A percentile compares a stretch with the other conserved stretches of the same genome.
Conservation (phyloP, 2,888 invertebrate species). For the Sicus ferrugineus region DNA sequence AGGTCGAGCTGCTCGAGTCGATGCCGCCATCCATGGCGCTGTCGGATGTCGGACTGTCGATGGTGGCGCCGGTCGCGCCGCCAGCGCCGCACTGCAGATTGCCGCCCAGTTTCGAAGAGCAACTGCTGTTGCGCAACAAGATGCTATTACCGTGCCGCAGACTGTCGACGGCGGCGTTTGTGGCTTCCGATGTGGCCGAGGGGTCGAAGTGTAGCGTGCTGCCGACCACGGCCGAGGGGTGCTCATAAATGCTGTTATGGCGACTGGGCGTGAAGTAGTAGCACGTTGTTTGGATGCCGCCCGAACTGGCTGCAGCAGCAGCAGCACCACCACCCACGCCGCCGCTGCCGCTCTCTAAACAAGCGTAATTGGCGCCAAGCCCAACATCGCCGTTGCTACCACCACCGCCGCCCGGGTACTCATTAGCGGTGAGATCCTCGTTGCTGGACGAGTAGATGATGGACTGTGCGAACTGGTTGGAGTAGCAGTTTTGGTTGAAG, state of each 20-base stretch:
- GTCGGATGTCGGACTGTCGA: constrained; percentile 55
- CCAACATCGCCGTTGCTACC: constrained; percentile 34
- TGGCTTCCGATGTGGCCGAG: constrained; percentile 48
- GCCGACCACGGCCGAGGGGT: constrained; percentile 59
- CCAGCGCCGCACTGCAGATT: constrained; percentile 24
- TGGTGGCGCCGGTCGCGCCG: constrained; percentile 41
- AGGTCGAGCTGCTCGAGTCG: constrained; percentile 49
- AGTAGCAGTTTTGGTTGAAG: constrained; percentile 59
- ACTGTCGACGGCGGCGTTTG: constrained; percentile 59
- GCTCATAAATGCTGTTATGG: constrained; percentile 62
- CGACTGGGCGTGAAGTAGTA: constrained; percentile 60
- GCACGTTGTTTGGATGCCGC: constrained; percentile 55
- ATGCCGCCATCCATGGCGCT: constrained; percentile 59
- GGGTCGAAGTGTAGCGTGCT: constrained; percentile 57
- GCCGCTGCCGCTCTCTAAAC: constrained; percentile 26
- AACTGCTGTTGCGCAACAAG: constrained; percentile 58
- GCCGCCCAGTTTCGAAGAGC: constrained; percentile 54
- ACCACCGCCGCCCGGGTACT: constrained; percentile 39
- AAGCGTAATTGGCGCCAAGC: constrained; percentile 24
- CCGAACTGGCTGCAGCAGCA: background rate
- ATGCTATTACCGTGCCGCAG: constrained; percentile 60
- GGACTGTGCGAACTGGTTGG: constrained; percentile 60
- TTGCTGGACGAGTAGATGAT: constrained; percentile 60
- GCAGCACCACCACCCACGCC: constrained; percentile 33
- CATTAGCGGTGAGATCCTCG: constrained; percentile 53